phyloP scores from a whole-genome alignment of 2,888 invertebrate genomes.

The Poecilobothrus nobilitatus region DNA sequence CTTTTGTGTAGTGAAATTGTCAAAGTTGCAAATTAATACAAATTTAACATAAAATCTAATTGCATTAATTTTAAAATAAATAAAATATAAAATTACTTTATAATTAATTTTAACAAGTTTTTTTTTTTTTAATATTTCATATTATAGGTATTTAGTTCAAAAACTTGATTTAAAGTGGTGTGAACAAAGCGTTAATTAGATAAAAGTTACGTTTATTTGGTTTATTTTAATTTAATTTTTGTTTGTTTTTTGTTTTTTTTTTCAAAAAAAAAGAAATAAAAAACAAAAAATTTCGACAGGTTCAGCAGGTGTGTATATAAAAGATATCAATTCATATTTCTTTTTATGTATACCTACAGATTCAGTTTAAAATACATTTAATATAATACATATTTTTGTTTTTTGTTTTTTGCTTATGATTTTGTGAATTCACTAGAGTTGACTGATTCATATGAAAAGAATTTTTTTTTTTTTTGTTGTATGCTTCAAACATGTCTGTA shows the following conservation, averaged over 20 bases:
- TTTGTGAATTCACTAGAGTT: background rate
- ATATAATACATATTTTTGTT: background rate
- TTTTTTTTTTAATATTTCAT: no score
- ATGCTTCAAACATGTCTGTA: background rate
- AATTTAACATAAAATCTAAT: no score
- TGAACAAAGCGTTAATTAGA: no score
- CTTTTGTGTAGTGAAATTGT: no score
- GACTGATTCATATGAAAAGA: background rate
- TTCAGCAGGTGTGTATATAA: background rate
- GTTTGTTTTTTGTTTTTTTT: background rate
- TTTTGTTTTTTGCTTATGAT: background rate
- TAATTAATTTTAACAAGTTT: no score
- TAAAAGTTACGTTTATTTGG: no score
- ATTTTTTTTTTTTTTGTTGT: background rate
- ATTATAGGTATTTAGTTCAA: no score
- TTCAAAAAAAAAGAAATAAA: background rate
- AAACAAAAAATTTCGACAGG: background rate
- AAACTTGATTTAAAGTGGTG: no score
- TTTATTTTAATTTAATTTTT: background rate
- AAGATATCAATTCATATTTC: background rate
- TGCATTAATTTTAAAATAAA: no score
- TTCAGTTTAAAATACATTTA: no score
- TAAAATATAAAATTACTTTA: no score
- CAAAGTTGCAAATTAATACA: no score
- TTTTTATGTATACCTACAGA: background rate